Evolutionary conservation across 2,113 vertebrate genomes (phyloP), one percentile per base, ranked within the genome.

Genomic region (Sylvilagus bachmani): DNA sequence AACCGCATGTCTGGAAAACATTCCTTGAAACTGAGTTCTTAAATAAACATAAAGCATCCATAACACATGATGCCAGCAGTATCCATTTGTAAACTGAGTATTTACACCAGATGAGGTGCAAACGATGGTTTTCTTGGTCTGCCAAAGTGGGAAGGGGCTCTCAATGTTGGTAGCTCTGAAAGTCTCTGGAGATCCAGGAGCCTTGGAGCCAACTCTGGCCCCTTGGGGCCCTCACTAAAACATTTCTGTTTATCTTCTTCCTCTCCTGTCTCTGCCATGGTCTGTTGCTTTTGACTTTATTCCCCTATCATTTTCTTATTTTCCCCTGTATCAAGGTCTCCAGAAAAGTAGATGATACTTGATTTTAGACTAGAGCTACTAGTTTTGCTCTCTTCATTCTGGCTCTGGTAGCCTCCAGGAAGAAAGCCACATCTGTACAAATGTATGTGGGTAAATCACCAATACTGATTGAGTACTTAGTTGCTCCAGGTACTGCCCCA

Each of bases 31-130:
- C 97, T 89, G 92, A 98, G 98, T 98, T 98, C 98, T 99, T 99
- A 98, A 99, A 99, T 98, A 99, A 99, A 99, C 98, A 99, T 98
- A 98, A 98, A 98, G 98, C 97, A 98, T 98, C 98, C 97, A 98
- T 98, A 98, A 97, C 98, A 98, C 98, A 98, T 97, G 97, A 97
- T 97, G 98, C 98, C 95, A 97, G 97, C 98, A 98, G 98, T 95
- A 95, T 97, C 98, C 98, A 97, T 96, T 97, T 96, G 83, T 98
- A 98, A 98, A 98, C 97, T 97, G 94, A 98, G 97, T 97, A 96
- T 98, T 98, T 98, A 97, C 94, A 97, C 97, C 98, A 98, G 98
- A 98, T 98, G 98, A 98, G 98, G 97, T 97, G 97, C 98, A 98
- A 98, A 98, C 97, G 96, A 97, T 94, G 93, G 91, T 97, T 98